These are phyloP conservation scores for Listronotus bonariensis DNA, from an alignment of 1,140 invertebrate genomes.

Conservation along the genomic window DNA sequence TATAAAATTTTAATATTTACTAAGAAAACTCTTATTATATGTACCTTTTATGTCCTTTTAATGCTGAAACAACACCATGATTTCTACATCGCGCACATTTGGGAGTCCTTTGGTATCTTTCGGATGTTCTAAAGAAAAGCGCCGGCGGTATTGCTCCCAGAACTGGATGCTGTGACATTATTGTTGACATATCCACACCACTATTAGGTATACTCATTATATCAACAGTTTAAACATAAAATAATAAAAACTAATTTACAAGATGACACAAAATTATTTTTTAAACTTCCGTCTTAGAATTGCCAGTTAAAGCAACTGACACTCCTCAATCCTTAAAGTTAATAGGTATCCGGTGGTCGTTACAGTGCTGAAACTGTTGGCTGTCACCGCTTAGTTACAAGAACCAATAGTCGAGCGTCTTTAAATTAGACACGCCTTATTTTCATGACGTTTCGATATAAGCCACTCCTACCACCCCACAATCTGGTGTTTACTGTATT, in stretches of 20 bases:
- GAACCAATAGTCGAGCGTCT: constrained; percentile 40
- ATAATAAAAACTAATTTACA: background rate
- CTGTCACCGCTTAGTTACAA: constrained; percentile 43
- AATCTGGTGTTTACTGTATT: constrained; percentile 53
- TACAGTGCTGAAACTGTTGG: constrained; percentile 52
- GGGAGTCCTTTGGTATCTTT: constrained; percentile 95
- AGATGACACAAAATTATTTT: constrained; percentile 2
- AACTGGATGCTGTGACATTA: constrained; percentile 84
- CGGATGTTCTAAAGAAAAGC: constrained; percentile 84
- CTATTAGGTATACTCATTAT: constrained; percentile 77
- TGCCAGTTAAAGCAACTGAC: constrained; percentile 31
- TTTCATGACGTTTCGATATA: constrained; percentile 38
- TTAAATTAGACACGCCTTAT: constrained; percentile 32
- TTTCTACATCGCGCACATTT: constrained; percentile 98
- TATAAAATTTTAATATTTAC: background rate
- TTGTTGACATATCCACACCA: constrained; percentile 78
- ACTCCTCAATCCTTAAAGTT: constrained; percentile 33
- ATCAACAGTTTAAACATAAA: constrained; percentile 37
- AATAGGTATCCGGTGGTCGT: constrained; percentile 46
- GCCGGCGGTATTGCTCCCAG: constrained; percentile 76
- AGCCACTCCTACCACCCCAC: constrained; percentile 41
- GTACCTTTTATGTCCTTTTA: constrained; percentile 97
- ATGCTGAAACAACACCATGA: constrained; percentile 96
- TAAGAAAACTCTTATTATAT: background rate
- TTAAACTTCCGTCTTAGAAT: constrained; percentile 28